Percentiles rank a stretch among this genome's conserved stretches.
Conservation (phyloP, 2,888 invertebrate species). For the Falcaria lacertinaria region DNA sequence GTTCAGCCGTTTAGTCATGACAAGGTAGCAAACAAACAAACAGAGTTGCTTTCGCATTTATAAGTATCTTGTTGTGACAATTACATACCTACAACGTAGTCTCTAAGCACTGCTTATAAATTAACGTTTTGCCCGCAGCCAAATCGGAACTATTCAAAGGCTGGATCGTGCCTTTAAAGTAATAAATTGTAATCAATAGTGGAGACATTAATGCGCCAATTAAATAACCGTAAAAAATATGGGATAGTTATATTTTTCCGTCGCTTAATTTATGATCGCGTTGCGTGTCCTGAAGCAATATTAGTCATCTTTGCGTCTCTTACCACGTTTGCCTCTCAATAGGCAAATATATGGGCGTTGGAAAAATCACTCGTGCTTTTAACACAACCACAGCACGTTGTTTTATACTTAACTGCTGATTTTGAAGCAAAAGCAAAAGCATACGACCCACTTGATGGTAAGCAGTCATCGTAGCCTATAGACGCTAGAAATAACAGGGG, state of each 20-base stretch:
- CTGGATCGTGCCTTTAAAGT: constrained; percentile 21
- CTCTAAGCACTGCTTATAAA: constrained; percentile 9
- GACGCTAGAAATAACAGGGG: no score
- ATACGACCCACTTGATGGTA: no score
- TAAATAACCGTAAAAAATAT: constrained; percentile 57
- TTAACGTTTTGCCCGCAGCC: background rate
- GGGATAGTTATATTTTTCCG: constrained; percentile 38
- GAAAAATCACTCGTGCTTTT: constrained; percentile 2
- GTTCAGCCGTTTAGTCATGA: no score
- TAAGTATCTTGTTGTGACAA: background rate
- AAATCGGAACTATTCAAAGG: constrained; percentile 5
- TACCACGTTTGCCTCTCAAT: constrained; percentile 35
- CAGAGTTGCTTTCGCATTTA: no score
- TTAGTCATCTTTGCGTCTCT: constrained; percentile 24
- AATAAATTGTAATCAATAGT: constrained; percentile 65
- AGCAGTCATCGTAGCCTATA: no score
- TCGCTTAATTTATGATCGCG: constrained; percentile 41
- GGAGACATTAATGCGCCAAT: constrained; percentile 57
- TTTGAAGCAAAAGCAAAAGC: background rate
- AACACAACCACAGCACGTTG: background rate
- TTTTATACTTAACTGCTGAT: background rate
- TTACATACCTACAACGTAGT: constrained; percentile 13
- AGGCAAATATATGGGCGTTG: constrained; percentile 23
- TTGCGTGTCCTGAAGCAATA: constrained; percentile 40
- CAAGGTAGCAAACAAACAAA: no score